Base-by-base conservation (phyloP, 2,113 vertebrate species). In the Nanorana parkeri region DNA sequence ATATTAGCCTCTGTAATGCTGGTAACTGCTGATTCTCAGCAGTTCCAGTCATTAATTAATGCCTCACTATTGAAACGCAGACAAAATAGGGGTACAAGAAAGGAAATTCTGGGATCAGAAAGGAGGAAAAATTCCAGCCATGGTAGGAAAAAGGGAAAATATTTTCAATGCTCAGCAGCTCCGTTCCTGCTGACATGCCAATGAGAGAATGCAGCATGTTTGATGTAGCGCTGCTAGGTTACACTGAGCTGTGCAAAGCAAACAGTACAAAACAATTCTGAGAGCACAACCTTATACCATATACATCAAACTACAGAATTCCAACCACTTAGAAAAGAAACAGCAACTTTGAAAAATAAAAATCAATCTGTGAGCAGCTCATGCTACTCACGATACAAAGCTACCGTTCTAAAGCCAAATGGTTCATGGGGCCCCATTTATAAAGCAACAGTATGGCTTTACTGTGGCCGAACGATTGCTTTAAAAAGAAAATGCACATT, bases 181-280 rank as follows among this genome's bases (percentile, higher is more conserved):
- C 47, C 17, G 15, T 52, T 21, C 73, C 73, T 76, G 73, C 58
- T 63, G 55, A 76, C 55, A 76, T 61, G 56, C 56, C 51, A 29
- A 17, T 29, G 20, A 55, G 21, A 21, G 47, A 54, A 73, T 19
- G 23, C 24, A 66, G 24, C n/a, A 36, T n/a, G 76, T 56, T 29
- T 78, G 28, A 66, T 20, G n/a, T 56, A 21, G 63, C 20, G 61
- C 76, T 78, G 63, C 76, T 78, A 66, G 76, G 41, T 55, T 67
- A 67, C 51, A 65, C 16, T 20, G n/a, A 10, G 36, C 60, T 64
- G 32, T 20, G 21, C n/a, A 29, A 5, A 11, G 73, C 29, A 77
- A 64, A 77, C 16, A 73, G 26, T 55, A 23, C 23, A 73, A 72
- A 54, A 73, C 51, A 54, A 20, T 17, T 17, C 23, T 4, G 5